Evolutionary conservation across 2,113 vertebrate genomes (phyloP).

Genomic region (Burhinus bistriatus): DNA sequence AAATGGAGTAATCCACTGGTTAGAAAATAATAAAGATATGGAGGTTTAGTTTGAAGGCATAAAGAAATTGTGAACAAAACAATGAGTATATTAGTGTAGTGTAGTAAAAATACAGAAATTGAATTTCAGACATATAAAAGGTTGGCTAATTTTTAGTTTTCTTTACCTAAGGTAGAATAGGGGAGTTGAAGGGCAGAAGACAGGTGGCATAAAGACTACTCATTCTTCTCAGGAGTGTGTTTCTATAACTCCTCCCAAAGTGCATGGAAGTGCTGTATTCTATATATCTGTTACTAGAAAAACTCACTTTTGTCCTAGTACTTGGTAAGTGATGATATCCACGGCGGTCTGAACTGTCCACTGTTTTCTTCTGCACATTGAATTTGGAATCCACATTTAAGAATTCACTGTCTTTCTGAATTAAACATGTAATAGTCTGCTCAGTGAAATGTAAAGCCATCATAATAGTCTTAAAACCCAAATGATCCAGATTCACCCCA

Average conservation of each 20-base stretch:
- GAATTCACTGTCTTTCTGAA: slow-evolving; percentile 3
- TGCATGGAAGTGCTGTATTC: background rate
- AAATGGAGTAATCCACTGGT: background rate
- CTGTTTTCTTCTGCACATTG: background rate
- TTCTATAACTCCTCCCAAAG: background rate
- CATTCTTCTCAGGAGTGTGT: background rate
- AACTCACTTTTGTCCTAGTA: background rate
- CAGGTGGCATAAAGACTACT: background rate
- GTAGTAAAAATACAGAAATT: background rate
- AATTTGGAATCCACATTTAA: background rate
- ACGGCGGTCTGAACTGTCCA: background rate
- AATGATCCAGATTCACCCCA: slow-evolving; percentile 18
- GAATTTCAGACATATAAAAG: background rate
- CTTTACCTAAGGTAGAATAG: background rate
- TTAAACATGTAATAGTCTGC: background rate
- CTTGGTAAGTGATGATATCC: background rate
- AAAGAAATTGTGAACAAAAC: background rate
- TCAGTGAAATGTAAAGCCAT: slow-evolving; percentile 34
- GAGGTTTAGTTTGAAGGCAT: background rate
- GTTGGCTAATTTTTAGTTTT: background rate
- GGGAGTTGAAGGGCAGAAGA: background rate
- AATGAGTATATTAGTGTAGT: background rate
- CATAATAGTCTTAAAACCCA: slow-evolving; percentile 35
- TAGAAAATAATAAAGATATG: background rate
- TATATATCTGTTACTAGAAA: background rate